phyloP scores from a whole-genome alignment of 2,888 invertebrate genomes.

The Rhopalosiphum nymphaeae region DNA sequence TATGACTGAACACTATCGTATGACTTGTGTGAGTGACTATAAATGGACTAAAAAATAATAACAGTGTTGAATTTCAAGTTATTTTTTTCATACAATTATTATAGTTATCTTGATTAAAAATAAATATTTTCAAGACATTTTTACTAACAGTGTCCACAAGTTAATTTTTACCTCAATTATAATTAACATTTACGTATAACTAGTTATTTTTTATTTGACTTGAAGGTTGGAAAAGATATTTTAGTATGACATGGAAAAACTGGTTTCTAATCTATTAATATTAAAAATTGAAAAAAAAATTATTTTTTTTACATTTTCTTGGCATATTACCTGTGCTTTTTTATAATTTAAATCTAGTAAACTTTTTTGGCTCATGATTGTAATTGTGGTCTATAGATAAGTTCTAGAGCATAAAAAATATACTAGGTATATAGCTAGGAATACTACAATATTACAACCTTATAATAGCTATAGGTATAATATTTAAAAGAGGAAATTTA shows the following conservation, averaged over 20 bases:
- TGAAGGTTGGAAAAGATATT: not conserved
- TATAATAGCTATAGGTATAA: not conserved
- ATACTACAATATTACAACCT: not conserved
- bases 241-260: not conserved
- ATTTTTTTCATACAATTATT: not conserved
- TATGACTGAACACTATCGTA: not conserved
- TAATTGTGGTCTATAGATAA: constrained; percentile 1
- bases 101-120: not conserved
- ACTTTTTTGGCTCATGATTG: not conserved
- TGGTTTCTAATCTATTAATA: not conserved
- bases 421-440: not conserved
- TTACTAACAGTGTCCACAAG: not conserved
- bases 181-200: not conserved
- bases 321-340: not conserved
- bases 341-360: not conserved
- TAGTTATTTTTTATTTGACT: not conserved
- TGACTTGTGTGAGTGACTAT: not conserved
- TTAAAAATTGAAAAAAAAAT: not conserved
- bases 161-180: not conserved
- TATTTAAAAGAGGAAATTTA: not conserved
- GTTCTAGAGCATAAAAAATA: not conserved
- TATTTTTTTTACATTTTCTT: not conserved
- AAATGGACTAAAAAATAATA: not conserved
- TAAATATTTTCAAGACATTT: not conserved
- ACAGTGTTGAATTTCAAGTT: not conserved